Percentiles rank a stretch among this genome's conserved stretches.
These are phyloP conservation scores for Blastobasis adustella DNA, from an alignment of 2,888 invertebrate genomes.

Conservation along the genomic window DNA sequence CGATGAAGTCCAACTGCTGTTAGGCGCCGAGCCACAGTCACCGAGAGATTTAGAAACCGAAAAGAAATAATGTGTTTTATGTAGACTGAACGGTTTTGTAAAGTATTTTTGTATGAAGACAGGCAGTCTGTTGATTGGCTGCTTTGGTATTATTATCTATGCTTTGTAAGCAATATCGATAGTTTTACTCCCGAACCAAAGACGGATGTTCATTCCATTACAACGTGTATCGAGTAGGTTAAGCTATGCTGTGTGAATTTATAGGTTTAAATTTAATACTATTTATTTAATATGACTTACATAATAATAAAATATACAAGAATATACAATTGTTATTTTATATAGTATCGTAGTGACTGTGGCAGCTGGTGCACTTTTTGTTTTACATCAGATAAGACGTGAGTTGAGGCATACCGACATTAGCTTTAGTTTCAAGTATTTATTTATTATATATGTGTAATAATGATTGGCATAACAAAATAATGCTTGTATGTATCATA, in stretches of 20 bases:
- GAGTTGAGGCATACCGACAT: neutral
- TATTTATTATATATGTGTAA: too few relatives aligned
- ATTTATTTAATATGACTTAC: too few relatives aligned
- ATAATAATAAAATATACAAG: too few relatives aligned
- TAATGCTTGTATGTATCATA: too few relatives aligned
- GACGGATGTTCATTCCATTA: conserved; percentile 22
- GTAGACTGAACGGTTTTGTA: conserved; percentile 39
- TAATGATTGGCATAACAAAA: too few relatives aligned
- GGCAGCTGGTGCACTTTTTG: neutral
- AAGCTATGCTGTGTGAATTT: conserved; percentile 7
- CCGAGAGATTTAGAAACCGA: conserved; percentile 25
- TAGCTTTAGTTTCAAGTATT: neutral
- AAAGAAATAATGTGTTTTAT: conserved; percentile 41
- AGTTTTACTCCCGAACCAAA: conserved; percentile 41
- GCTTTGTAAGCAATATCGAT: conserved; percentile 32
- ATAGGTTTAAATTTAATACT: conserved; percentile 3
- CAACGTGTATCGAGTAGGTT: conserved; percentile 3
- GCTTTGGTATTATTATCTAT: conserved; percentile 26
- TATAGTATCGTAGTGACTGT: neutral
- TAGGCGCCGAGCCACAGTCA: conserved; percentile 47
- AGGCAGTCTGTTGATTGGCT: conserved; percentile 11
- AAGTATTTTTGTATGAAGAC: conserved; percentile 39
- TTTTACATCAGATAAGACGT: neutral
- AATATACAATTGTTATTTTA: neutral
- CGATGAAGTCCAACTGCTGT: conserved; percentile 77